Conservation (phyloP, 2,888 invertebrate genomes). For the Ophion ventricosus region DNA sequence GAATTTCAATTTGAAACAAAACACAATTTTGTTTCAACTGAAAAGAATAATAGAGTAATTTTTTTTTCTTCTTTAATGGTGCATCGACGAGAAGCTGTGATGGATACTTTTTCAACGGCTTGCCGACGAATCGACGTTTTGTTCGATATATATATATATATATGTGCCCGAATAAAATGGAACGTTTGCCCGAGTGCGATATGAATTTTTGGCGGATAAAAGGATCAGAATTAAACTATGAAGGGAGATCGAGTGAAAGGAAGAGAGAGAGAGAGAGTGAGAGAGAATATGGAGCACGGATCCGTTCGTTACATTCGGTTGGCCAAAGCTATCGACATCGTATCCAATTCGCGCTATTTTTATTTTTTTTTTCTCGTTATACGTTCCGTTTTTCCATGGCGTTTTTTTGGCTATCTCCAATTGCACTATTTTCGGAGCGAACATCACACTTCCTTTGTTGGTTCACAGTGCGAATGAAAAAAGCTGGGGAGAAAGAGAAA, state of each 20-base stretch:
- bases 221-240: slow-evolving; percentile 47
- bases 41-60: too few species aligned
- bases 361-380: slow-evolving; percentile 6
- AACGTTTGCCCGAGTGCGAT: slow-evolving; percentile 36
- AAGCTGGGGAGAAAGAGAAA: too few species aligned
- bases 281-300: slow-evolving; percentile 14
- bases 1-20: too few species aligned
- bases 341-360: slow-evolving; percentile 1
- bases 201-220: slow-evolving; percentile 49
- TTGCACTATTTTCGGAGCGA: slow-evolving; percentile 6
- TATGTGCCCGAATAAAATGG: slow-evolving; percentile 38
- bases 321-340: slow-evolving; percentile 33
- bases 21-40: too few species aligned
- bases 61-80: too few species aligned
- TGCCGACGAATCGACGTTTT: slow-evolving; percentile 33
- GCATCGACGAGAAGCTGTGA: slow-evolving; percentile 12
- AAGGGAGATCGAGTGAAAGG: too few species aligned
- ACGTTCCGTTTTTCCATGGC: slow-evolving; percentile 26
- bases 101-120: not conserved
- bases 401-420: slow-evolving; percentile 43
- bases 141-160: slow-evolving; percentile 31
- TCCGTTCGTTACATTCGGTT: not conserved
- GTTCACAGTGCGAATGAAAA: too few species aligned
- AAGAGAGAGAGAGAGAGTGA: slow-evolving; percentile 7
- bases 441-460: too few species aligned